Percentiles rank a stretch among this genome's conserved stretches.
Evolutionary conservation across 2,888 invertebrate species (phyloP).

Genomic region (Conops quadrifasciatus): DNA sequence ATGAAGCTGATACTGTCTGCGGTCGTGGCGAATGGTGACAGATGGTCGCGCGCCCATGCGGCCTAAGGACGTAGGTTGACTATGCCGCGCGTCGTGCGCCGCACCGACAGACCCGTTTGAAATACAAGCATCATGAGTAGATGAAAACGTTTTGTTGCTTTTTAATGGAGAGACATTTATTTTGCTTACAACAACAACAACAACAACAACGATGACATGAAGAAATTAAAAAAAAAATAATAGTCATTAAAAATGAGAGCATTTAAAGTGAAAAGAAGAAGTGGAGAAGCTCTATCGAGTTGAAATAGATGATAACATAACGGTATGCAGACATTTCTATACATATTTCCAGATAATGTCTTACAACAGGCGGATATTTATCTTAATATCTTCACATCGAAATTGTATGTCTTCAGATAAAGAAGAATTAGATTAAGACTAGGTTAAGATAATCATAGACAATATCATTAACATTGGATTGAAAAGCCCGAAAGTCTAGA

Average conservation of each 20-base stretch:
- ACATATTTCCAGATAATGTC: no score
- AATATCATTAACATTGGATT: no score
- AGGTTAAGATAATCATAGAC: no score
- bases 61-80: background rate
- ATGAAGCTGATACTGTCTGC: no score
- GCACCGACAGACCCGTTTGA: background rate
- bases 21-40: background rate
- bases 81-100: slow-evolving; percentile 15
- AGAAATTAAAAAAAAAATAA: background rate
- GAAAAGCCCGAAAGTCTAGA: no score
- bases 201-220: background rate
- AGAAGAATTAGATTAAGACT: no score
- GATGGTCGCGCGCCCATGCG: background rate
- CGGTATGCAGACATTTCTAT: no score
- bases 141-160: slow-evolving; percentile 44
- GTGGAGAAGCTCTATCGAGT: background rate
- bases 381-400: no score
- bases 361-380: no score
- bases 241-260: background rate
- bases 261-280: background rate
- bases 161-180: slow-evolving; percentile 43
- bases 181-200: slow-evolving; percentile 9
- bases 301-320: no score
- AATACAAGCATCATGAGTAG: slow-evolving; percentile 37
- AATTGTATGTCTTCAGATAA: no score